Conservation (phyloP, 2,113 vertebrate species). For the Corydoras maculifer region DNA sequence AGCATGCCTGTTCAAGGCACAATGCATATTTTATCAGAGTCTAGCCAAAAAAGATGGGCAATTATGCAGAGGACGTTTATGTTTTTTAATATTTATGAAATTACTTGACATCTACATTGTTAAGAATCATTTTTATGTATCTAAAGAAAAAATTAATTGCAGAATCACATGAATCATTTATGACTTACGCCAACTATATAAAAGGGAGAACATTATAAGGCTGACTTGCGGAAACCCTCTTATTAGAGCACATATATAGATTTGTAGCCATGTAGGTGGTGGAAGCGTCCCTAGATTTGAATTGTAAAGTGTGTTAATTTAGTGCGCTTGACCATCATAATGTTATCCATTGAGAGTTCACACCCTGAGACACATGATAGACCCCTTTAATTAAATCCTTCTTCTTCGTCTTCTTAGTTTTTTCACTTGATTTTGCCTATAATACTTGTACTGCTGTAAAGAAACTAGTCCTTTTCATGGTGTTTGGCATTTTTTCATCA, state of each 20-base stretch:
- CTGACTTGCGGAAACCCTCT: conserved; percentile 28
- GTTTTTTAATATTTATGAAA: too few relatives aligned
- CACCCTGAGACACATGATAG: conserved; percentile 46
- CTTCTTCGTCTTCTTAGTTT: conserved; percentile 52
- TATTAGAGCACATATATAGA: conserved; percentile 52
- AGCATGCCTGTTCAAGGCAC: too few relatives aligned
- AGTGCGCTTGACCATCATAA: conserved; percentile 65
- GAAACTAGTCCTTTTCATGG: neutral
- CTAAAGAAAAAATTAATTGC: too few relatives aligned
- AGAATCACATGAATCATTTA: neutral
- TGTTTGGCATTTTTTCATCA: neutral
- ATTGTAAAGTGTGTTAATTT: conserved; percentile 47
- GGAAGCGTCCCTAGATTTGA: conserved; percentile 52
- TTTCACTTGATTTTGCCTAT: conserved; percentile 26
- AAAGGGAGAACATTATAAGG: too few relatives aligned
- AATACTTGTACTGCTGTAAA: conserved; percentile 47
- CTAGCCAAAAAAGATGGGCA: too few relatives aligned
- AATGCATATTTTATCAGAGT: too few relatives aligned
- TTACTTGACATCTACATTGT: too few relatives aligned
- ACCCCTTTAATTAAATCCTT: conserved; percentile 63
- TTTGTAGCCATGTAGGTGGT: conserved; percentile 58
- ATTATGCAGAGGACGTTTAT: too few relatives aligned
- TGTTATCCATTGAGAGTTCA: conserved; percentile 59
- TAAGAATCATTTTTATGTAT: too few relatives aligned
- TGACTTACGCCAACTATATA: too few relatives aligned